A percentile compares a stretch with the other conserved stretches of the same genome.
These are phyloP conservation scores for Anastatus disparis DNA, from an alignment of 1,140 invertebrate species.

Conservation along the genomic window DNA sequence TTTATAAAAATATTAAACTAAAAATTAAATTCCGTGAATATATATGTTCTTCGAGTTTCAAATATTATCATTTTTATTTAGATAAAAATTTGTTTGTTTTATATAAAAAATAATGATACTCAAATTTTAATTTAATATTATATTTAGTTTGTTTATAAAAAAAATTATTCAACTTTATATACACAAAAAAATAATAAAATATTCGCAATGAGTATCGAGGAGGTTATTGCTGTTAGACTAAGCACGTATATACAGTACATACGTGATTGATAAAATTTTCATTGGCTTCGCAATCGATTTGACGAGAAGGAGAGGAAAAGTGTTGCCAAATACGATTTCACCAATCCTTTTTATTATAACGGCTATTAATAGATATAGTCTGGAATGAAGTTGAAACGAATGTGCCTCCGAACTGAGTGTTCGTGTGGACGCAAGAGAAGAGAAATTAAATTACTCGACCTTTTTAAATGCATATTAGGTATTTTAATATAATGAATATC, in stretches of 20 bases:
- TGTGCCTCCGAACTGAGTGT: neutral
- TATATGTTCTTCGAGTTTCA: no score
- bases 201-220: neutral
- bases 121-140: neutral
- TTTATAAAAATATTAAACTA: no score
- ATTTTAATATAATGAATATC: no score
- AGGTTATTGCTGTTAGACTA: neutral
- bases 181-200: neutral
- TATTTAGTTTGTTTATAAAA: neutral
- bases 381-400: neutral
- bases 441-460: slow-evolving; percentile 16
- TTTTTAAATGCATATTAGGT: slow-evolving; percentile 20
- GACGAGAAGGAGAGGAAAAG: no score
- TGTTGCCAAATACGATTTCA: slow-evolving; percentile 6
- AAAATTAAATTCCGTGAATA: no score
- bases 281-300: slow-evolving; percentile 7
- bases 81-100: no score
- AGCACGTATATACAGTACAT: neutral
- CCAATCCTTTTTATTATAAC: slow-evolving; percentile 31
- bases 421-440: neutral
- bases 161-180: neutral
- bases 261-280: slow-evolving; percentile 39
- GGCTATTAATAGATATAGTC: slow-evolving; percentile 31
- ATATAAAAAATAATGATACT: no score
- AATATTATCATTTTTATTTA: no score